These are phyloP conservation scores for Prinia subflava DNA, from an alignment of 2,113 vertebrate genomes.

Conservation along the genomic window DNA sequence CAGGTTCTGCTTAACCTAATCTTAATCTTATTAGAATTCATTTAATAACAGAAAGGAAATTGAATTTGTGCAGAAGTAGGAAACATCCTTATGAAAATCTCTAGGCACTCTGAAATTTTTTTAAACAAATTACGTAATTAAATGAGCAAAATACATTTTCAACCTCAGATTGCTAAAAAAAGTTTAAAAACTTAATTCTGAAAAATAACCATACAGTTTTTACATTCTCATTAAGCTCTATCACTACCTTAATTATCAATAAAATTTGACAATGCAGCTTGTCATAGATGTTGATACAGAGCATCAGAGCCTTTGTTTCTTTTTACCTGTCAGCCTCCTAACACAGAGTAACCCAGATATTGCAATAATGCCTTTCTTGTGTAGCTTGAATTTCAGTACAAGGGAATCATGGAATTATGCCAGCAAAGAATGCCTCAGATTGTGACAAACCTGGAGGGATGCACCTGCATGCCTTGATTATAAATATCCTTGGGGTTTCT, in stretches of 20 bases:
- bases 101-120: background rate
- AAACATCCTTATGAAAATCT: background rate
- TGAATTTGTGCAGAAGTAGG: background rate
- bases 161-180: background rate
- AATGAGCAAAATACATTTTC: background rate
- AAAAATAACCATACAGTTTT: background rate
- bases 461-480: background rate
- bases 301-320: background rate
- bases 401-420: fast-evolving
- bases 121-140: background rate
- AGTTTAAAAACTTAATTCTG: background rate
- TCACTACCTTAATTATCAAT: background rate
- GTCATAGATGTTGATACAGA: background rate
- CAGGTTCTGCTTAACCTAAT: background rate
- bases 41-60: background rate
- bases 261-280: background rate
- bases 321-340: background rate
- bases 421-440: background rate
- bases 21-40: background rate
- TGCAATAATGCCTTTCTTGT: background rate
- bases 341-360: background rate
- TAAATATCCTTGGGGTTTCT: background rate
- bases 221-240: background rate
- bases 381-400: background rate
- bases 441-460: background rate